These are phyloP conservation scores for Sorex araneus DNA, from an alignment of 2,113 vertebrate genomes.

Conservation along the genomic window DNA sequence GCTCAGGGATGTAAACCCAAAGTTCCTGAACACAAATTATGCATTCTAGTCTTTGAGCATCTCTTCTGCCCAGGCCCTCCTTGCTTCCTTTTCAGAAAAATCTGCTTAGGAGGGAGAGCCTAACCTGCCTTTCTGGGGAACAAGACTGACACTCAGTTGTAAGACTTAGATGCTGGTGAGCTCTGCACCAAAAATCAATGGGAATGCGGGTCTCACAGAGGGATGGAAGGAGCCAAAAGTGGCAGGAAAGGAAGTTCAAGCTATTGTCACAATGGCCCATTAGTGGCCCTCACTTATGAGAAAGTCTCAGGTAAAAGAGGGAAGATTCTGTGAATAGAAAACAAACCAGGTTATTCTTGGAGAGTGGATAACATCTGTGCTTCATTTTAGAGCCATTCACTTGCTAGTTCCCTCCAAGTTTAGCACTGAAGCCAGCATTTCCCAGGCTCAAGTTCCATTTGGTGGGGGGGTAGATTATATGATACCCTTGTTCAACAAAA, in stretches of 20 bases:
- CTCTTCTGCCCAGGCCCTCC: too few relatives aligned
- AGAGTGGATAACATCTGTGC: conserved; percentile 59
- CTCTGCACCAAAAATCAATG: not conserved
- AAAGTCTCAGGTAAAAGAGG: conserved; percentile 12
- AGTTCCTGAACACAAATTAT: too few relatives aligned
- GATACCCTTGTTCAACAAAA: conserved; percentile 59
- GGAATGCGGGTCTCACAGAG: not conserved
- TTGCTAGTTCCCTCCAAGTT: conserved; percentile 67
- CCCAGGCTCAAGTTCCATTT: conserved; percentile 56
- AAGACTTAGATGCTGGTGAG: not conserved
- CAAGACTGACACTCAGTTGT: not conserved
- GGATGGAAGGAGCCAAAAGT: too few relatives aligned
- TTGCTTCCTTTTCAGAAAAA: conserved; percentile 24
- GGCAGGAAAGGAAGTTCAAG: not conserved
- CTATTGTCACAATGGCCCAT: not conserved
- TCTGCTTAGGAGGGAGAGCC: not conserved
- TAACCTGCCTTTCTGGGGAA: conserved; percentile 17
- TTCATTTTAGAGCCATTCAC: conserved; percentile 6
- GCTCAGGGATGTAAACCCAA: too few relatives aligned
- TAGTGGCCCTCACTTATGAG: not conserved
- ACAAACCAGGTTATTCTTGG: not conserved
- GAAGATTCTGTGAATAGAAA: not conserved
- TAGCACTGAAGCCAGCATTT: conserved; percentile 41
- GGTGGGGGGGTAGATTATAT: conserved; percentile 7
- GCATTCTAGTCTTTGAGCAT: too few relatives aligned